Conservation (phyloP, 2,797 vertebrate genomes). For the Alauda arvensis region DNA sequence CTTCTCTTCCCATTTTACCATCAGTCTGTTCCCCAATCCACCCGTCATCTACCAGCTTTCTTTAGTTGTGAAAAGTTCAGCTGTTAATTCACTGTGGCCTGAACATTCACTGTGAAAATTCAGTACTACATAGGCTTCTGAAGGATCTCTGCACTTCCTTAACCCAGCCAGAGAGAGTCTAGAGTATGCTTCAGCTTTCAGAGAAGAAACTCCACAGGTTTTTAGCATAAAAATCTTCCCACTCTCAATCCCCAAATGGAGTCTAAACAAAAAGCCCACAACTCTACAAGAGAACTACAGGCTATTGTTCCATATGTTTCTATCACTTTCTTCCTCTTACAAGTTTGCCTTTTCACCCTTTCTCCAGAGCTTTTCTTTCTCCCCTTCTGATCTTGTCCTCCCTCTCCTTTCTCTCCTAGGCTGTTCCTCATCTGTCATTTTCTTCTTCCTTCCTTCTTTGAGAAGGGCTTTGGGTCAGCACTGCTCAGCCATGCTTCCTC, state of each 20-base stretch:
- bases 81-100: not conserved
- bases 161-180: not conserved
- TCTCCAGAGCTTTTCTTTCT: not conserved
- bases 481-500: not conserved
- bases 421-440: not conserved
- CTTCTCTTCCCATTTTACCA: not conserved
- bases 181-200: not conserved
- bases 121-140: not conserved
- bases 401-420: not conserved
- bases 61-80: not conserved
- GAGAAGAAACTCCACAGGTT: not conserved
- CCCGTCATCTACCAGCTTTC: not conserved
- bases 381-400: not conserved
- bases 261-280: not conserved
- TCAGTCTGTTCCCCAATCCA: not conserved
- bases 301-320: not conserved
- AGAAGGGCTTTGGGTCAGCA: constrained; percentile 2
- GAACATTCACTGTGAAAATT: not conserved
- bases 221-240: not conserved
- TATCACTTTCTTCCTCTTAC: not conserved
- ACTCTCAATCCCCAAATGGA: not conserved
- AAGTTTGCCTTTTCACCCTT: not conserved
- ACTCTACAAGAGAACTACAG: not conserved
- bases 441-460: not conserved
- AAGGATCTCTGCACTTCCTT: not conserved